A percentile compares a stretch with the other conserved stretches of the same genome.
Evolutionary conservation across 2,113 vertebrate species (phyloP).

Genomic region (Turnix velox): DNA sequence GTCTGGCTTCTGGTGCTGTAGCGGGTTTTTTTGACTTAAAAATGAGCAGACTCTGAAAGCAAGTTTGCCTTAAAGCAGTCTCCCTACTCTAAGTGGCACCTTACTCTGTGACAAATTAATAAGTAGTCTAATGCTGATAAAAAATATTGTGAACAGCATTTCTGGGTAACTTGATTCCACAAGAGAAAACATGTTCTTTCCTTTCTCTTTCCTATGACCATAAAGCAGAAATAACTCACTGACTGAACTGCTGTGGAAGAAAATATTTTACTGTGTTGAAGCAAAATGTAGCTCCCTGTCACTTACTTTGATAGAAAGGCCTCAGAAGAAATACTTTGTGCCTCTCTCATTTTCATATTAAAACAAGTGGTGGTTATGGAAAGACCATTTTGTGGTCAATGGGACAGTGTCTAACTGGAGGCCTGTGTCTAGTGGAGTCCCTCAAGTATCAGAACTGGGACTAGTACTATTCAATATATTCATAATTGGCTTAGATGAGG

Average conservation of each 20-base stretch:
- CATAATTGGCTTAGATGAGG: too few species aligned
- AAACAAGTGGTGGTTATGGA: neutral
- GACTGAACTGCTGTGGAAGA: neutral
- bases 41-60: conserved; percentile 49
- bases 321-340: neutral
- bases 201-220: neutral
- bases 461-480: too few species aligned
- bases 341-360: neutral
- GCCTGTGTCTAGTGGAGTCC: too few species aligned
- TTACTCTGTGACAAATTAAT: conserved; percentile 60
- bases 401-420: too few species aligned
- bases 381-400: neutral
- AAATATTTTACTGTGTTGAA: neutral
- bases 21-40: conserved; percentile 20
- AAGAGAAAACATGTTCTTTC: neutral
- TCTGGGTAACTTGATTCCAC: conserved; percentile 1
- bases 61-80: conserved; percentile 25
- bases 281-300: neutral
- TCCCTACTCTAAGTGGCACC: conserved; percentile 25
- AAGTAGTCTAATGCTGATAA: conserved; percentile 13
- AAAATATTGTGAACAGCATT: conserved; percentile 25
- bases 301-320: neutral
- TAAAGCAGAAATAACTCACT: neutral
- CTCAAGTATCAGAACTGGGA: too few species aligned
- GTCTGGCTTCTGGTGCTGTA: conserved; percentile 55